These are phyloP conservation scores for Sebastes dallii DNA, from an alignment of 2,797 vertebrate species.

Conservation along the genomic window DNA sequence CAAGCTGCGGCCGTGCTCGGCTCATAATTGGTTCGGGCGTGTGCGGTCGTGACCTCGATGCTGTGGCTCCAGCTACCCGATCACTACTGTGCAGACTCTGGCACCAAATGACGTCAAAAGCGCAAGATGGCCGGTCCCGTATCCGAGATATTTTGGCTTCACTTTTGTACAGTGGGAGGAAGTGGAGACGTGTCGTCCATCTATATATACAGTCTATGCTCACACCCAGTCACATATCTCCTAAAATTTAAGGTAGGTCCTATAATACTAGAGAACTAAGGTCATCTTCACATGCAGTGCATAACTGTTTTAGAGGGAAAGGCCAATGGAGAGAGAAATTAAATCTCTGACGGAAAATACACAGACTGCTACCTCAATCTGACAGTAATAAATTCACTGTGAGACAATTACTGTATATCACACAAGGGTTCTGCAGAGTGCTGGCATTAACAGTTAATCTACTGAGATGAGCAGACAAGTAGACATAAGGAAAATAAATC, in stretches of 20 bases:
- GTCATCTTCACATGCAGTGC: conserved; percentile 13
- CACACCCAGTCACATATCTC: not conserved
- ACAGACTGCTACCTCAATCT: not conserved
- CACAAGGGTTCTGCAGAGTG: not conserved
- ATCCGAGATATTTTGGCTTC: too few relatives aligned
- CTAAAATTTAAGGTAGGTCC: not conserved
- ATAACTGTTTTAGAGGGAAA: conserved; percentile 12
- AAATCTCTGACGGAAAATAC: conserved; percentile 13
- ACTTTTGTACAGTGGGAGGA: too few relatives aligned
- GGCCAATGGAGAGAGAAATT: not conserved
- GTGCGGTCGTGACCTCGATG: too few relatives aligned
- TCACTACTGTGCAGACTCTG: too few relatives aligned
- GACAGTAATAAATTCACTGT: conserved; percentile 16
- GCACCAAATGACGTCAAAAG: too few relatives aligned
- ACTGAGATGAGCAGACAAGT: conserved; percentile 16
- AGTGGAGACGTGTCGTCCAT: too few relatives aligned
- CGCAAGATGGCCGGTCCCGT: too few relatives aligned
- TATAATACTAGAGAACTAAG: not conserved
- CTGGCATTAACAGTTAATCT: conserved; percentile 7
- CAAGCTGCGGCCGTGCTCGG: too few relatives aligned
- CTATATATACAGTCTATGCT: not conserved
- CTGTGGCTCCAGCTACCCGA: too few relatives aligned
- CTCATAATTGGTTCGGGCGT: too few relatives aligned
- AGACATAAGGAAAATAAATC: not conserved
- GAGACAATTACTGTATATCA: conserved; percentile 18